These are phyloP conservation scores for Camponotus fellah DNA, from an alignment of 2,888 invertebrate genomes.

Conservation along the genomic window DNA sequence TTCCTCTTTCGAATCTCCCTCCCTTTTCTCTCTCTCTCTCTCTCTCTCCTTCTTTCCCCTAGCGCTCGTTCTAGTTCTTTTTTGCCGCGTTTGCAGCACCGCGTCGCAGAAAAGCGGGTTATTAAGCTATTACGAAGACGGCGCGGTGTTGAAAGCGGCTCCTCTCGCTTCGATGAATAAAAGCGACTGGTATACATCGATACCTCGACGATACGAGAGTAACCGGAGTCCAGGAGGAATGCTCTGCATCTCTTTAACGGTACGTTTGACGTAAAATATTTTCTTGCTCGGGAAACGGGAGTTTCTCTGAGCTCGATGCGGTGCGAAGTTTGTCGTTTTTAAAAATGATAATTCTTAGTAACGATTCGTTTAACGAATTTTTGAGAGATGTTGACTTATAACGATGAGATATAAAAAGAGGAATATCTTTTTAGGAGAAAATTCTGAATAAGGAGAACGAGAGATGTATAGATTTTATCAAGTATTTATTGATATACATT, in stretches of 20 bases:
- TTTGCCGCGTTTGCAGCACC: background rate
- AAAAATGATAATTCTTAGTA: background rate
- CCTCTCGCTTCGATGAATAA: slow-evolving; percentile 33
- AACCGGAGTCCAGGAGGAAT: background rate
- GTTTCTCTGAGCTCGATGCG: background rate
- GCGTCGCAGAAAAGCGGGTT: slow-evolving; percentile 54
- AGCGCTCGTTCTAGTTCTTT: background rate
- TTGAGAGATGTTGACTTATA: background rate
- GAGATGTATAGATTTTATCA: background rate
- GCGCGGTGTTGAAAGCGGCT: slow-evolving; percentile 54
- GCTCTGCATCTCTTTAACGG: slow-evolving; percentile 5
- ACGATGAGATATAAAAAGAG: background rate
- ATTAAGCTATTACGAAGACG: slow-evolving; percentile 52
- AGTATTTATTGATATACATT: background rate
- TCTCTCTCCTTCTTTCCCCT: background rate
- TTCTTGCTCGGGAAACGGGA: background rate
- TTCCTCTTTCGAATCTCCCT: slow-evolving; percentile 27
- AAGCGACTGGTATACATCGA: slow-evolving; percentile 44
- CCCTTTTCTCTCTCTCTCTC: slow-evolving; percentile 15
- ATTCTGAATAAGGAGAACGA: background rate
- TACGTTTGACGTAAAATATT: background rate
- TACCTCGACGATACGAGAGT: slow-evolving; percentile 27
- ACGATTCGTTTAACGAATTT: background rate
- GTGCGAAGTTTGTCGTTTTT: background rate
- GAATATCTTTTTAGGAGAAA: no score